Evolutionary conservation across 2,797 vertebrate genomes (phyloP).

Genomic region (Antennarius maculatus): DNA sequence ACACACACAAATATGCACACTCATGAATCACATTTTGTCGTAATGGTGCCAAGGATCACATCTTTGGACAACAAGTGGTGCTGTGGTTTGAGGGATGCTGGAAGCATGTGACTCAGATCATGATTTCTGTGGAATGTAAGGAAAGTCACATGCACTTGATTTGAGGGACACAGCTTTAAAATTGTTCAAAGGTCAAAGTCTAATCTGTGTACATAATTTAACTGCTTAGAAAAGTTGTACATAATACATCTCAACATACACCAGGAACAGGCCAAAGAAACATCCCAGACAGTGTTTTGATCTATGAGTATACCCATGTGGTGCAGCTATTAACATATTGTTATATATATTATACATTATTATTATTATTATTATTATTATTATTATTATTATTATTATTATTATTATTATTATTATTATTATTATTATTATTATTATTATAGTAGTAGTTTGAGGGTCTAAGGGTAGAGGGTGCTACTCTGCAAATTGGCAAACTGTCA

Average conservation of each 20-base stretch:
- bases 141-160: slow-evolving; percentile 9
- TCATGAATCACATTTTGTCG: slow-evolving; percentile 52
- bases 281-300: neutral
- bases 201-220: neutral
- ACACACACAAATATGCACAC: neutral
- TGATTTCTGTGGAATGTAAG: slow-evolving; percentile 12
- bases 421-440: no score
- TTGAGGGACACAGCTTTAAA: neutral
- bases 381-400: no score
- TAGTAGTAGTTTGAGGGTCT: no score
- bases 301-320: neutral
- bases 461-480: no score
- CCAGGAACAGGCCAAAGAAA: neutral
- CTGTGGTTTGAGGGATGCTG: slow-evolving; percentile 2
- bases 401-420: no score
- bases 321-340: no score
- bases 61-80: slow-evolving; percentile 41
- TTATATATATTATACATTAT: no score
- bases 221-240: no score
- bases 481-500: no score
- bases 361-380: no score
- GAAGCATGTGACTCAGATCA: slow-evolving; percentile 6
- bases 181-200: neutral
- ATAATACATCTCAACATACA: neutral
- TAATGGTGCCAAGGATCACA: slow-evolving; percentile 45